Base-by-base conservation (phyloP, 2,113 vertebrate species). In the Melanerpes aurifrons region DNA sequence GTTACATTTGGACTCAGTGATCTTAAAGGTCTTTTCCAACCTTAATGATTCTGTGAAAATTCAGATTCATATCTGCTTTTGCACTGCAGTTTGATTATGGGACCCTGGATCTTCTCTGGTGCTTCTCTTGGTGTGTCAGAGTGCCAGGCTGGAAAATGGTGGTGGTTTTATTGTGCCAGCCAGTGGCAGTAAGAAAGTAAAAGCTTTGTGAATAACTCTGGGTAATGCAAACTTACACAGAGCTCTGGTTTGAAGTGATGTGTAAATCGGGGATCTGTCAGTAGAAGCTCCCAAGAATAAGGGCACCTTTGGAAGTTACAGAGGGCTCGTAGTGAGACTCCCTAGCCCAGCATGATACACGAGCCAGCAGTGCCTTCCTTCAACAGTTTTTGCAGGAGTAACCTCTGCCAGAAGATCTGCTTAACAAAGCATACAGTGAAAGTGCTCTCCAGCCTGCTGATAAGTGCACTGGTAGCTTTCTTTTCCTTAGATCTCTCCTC, bases 231-330 rank as follows among this genome's bases (percentile, higher is more conserved):
- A 89, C 77, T 89, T 70, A 47, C 2, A 0, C 12, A 89, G 64
- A 73, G 25, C 56, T 89, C 43, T 77, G 43, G 31, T 85, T 62
- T 73, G 62, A 85, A 89, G n/a, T 45, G 26, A 25, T 17, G 15
- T 57, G 3, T 70, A 64, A 79, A 89, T 73, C 59, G 80, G 31
- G 57, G 48, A 78, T 43, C 16, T 84, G 40, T 29, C 59, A 82
- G 40, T 40, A 76, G 35, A 82, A 73, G 37, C 4, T 71, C 28
- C 14, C 13, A 77, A n/a, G 75, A 64, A 53, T 99, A 94, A 91
- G 70, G 26, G 26, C 20, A 18, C 35, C 90, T 93, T 35, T n/a
- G 21, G 54, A 74, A 91, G 19, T 66, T n/a, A 26, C 29, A 70
- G 48, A 64, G 76, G 40, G 7, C n/a, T 50, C 28, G 1, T 4